A percentile compares a stretch with the other conserved stretches of the same genome.
phyloP scores from a whole-genome alignment of 2,888 invertebrate genomes.

The Pollenia amentaria region DNA sequence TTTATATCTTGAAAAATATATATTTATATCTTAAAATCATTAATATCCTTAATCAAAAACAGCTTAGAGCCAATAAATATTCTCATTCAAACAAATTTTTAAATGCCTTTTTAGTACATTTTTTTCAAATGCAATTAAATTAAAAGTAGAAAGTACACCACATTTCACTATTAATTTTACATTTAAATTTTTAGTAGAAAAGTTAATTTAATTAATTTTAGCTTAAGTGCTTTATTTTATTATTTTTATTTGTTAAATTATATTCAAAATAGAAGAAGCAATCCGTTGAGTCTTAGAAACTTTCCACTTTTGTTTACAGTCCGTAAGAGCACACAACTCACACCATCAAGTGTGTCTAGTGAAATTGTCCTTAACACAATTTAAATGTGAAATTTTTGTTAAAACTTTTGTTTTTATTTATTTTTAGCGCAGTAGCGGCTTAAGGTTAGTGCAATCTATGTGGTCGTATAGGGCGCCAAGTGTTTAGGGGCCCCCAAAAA shows the following conservation, averaged over 20 bases:
- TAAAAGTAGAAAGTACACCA: slow-evolving; percentile 24
- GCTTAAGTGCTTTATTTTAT: slow-evolving; percentile 28
- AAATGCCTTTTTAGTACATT: too few species aligned
- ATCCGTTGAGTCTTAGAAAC: slow-evolving; percentile 42
- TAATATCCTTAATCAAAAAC: too few species aligned
- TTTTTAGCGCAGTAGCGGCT: too few species aligned
- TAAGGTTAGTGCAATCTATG: too few species aligned
- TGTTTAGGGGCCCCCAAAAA: too few species aligned
- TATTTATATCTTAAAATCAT: too few species aligned
- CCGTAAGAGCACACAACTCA: not conserved
- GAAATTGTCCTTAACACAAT: slow-evolving; percentile 68
- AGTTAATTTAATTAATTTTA: slow-evolving; percentile 19
- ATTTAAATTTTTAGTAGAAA: slow-evolving; percentile 22
- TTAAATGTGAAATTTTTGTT: slow-evolving; percentile 52
- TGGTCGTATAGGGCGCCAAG: too few species aligned
- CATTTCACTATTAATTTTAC: slow-evolving; percentile 27
- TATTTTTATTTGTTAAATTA: slow-evolving; percentile 14
- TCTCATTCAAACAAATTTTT: not conserved
- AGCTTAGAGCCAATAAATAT: not conserved
- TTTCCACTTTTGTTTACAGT: slow-evolving; percentile 27
- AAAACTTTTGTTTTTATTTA: not conserved
- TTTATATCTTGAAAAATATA: too few species aligned
- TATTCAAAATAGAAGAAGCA: slow-evolving; percentile 19
- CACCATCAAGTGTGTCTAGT: slow-evolving; percentile 1
- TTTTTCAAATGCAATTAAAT: not conserved